Percentiles rank a stretch among this genome's conserved stretches.
Evolutionary conservation across 2,113 vertebrate genomes (phyloP).

Genomic region (Lophius piscatorius): DNA sequence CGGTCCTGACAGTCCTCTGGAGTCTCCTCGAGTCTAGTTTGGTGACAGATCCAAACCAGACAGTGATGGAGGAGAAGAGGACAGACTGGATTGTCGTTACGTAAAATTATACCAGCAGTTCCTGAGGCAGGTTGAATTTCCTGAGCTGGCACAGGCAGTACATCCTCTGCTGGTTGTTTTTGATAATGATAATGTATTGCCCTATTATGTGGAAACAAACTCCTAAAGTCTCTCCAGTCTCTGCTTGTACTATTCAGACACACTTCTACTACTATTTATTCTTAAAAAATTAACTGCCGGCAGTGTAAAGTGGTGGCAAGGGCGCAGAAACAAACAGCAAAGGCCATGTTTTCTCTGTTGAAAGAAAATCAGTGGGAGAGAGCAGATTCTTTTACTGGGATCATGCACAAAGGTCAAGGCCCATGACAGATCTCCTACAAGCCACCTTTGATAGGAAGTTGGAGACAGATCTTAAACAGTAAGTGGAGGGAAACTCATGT

Average conservation of each 20-base stretch:
- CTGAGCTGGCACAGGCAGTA: too few species aligned
- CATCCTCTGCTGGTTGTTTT: too few species aligned
- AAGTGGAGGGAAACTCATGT: neutral
- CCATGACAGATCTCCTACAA: conserved; percentile 3
- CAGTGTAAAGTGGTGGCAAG: conserved; percentile 28
- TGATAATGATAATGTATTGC: conserved; percentile 6
- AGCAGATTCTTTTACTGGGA: conserved; percentile 4
- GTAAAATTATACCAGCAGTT: too few species aligned
- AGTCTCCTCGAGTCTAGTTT: too few species aligned
- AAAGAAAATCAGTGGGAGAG: conserved; percentile 26
- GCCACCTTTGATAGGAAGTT: conserved; percentile 12
- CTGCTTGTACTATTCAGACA: conserved; percentile 7
- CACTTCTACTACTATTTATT: conserved; percentile 42
- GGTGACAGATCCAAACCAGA: too few species aligned
- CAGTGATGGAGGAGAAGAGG: too few species aligned
- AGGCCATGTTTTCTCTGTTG: conserved; percentile 24
- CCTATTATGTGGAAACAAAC: conserved; percentile 12
- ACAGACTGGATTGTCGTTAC: too few species aligned
- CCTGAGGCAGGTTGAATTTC: too few species aligned
- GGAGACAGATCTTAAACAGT: conserved; percentile 1
- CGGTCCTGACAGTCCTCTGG: too few species aligned
- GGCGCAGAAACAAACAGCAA: conserved; percentile 34
- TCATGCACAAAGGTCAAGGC: conserved; percentile 22
- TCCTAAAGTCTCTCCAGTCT: conserved; percentile 12
- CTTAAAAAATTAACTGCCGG: conserved; percentile 42